Base-by-base conservation (phyloP, 2,888 invertebrate genomes). In the Lapara coniferarum region DNA sequence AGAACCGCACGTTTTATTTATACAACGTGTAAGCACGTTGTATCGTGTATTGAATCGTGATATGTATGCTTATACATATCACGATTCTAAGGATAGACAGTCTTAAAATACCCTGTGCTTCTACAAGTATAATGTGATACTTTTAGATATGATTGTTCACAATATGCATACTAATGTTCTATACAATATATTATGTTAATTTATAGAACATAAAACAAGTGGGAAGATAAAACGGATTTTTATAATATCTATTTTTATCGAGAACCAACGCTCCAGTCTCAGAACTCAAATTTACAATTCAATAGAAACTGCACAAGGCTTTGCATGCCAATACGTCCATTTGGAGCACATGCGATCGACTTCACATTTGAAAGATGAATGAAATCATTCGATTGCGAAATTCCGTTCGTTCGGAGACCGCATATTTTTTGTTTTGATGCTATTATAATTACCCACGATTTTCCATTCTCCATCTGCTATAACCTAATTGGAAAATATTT, bases 261-360 rank as follows among this genome's bases (percentile, higher is more conserved):
- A 74, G 81, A 87, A 86, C 83, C 84, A 82, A 80, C 83, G 84
- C 85, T 85, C 82, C 83, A 87, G 84, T 88, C 88, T 89, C 87
- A 88, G 88, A 87, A 86, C 87, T 89, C 83, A 88, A 89, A 91
- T 92, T 90, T 91, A 89, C 91, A 92, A 92, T 92, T 91, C 91
- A 91, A 92, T 91, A 88, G 90, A 87, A 63, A 89, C 89, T 88
- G 90, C 90, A 90, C 88, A 90, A 90, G 91, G 90, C 90, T 91
- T 91, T 90, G 91, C 91, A 91, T 91, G 90, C 89, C 92, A 90
- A 91, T 91, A 89, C 90, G 90, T 90, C 90, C 88, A 89, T 90
- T 90, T 89, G 89, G 85, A 85, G 88, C 90, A 88, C 88, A 91
- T 87, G 86, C 89, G 90, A 91, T 89, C 89, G 88, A 89, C 88